Percentiles rank a stretch among this genome's conserved stretches.
Conservation (phyloP, 2,888 invertebrate species). For the Xylocampa areola region DNA sequence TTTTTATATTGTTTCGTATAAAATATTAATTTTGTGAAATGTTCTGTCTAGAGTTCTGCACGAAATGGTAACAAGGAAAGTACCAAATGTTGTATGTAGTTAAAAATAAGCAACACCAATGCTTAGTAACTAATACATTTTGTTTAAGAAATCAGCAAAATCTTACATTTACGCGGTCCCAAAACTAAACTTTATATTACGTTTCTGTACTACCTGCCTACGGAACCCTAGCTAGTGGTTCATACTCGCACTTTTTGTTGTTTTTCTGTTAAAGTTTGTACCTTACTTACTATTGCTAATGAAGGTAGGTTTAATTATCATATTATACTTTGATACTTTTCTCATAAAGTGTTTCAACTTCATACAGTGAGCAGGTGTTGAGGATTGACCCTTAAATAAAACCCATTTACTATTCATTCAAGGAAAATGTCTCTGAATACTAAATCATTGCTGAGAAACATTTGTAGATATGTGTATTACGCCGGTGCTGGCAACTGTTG, state of each 20-base stretch:
- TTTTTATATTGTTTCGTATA: slow-evolving; percentile 44
- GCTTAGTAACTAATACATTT: too few species aligned
- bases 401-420: neutral
- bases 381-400: slow-evolving; percentile 18
- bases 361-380: slow-evolving; percentile 13
- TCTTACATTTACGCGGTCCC: too few species aligned
- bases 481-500: slow-evolving; percentile 81
- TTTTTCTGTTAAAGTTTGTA: slow-evolving; percentile 38
- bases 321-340: slow-evolving; percentile 9
- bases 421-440: slow-evolving; percentile 71
- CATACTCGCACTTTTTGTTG: too few species aligned
- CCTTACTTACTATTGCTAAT: slow-evolving; percentile 23
- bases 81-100: too few species aligned
- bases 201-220: too few species aligned
- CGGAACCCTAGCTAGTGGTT: too few species aligned
- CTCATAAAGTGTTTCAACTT: slow-evolving; percentile 9
- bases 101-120: too few species aligned
- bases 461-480: slow-evolving; percentile 79
- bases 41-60: too few species aligned
- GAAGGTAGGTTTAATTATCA: slow-evolving; percentile 14
- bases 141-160: too few species aligned
- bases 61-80: too few species aligned
- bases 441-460: slow-evolving; percentile 69
- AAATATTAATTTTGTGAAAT: slow-evolving; percentile 40
- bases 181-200: too few species aligned